Base-by-base conservation (phyloP, 2,113 vertebrate species). In the Nerophis lumbriciformis region DNA sequence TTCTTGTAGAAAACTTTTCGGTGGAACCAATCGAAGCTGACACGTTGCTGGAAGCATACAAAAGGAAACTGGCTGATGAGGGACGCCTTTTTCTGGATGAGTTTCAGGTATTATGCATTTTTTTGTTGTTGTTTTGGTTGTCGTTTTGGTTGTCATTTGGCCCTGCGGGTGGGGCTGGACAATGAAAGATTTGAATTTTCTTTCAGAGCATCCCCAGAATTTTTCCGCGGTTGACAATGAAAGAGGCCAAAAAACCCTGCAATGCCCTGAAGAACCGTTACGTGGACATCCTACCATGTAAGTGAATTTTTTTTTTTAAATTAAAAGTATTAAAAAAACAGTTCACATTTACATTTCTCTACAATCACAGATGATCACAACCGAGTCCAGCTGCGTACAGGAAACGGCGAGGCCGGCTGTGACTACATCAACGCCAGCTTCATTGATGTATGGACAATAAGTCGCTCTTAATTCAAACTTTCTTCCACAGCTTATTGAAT, bases 361-460 rank as follows among this genome's bases (percentile, higher is more conserved):
- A 74, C 7, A 71, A 71, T 78, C 28, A 28, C 28, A 99, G 97
- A 98, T 79, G 97, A 99, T 66, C 85, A 94, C 16, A 97, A 97
- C 69, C 94, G 97, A n/a, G 96, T 97, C 35, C 85, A 86, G 48
- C 90, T 99, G 71, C 89, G 89, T 36, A 89, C 91, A 48, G 83
- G 93, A 60, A 88, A 84, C 1, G 91, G 91, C 69, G 89, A 92
- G 5, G 49, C 81, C 35, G 93, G 93, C 49, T 92, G 92, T 12
- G 95, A 95, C 77, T 99, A 98, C 53, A 96, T 99, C 75, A 99
- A 99, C 66, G 95, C 94, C 88, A 98, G 96, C 85, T 95, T 94
- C 59, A 94, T 99, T 59, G 94, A 99, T 42, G 97, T 98, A 84
- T 62, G 92, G 81, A n/a, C 58, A 53, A 19, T 19, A 2, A 45